phyloP scores from a whole-genome alignment of 2,797 vertebrate genomes.

The Mus caroli region DNA sequence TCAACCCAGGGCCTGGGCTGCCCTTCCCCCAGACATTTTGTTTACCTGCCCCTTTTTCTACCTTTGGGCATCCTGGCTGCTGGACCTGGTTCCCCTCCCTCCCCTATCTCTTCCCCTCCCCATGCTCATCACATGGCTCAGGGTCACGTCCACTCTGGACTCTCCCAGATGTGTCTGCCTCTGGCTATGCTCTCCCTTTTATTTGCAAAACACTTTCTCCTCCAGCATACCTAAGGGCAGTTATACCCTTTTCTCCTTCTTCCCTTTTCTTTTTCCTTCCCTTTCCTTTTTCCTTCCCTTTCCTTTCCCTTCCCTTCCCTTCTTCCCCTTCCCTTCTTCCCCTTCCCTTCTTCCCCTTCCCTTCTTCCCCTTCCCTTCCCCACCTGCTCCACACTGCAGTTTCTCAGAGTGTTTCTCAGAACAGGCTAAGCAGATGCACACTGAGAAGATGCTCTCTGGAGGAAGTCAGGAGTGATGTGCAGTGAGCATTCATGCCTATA shows the following conservation, averaged over 20 bases:
- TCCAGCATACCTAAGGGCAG: not conserved
- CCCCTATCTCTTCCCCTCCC: not conserved
- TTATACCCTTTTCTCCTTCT: not conserved
- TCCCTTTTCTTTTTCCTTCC: no score
- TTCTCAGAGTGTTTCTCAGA: conserved; percentile 20
- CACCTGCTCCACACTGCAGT: not conserved
- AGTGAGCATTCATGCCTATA: conserved; percentile 14
- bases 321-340: no score
- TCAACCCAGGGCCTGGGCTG: not conserved
- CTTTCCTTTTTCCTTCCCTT: rapidly evolving
- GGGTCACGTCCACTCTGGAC: not conserved
- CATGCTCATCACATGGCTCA: not conserved
- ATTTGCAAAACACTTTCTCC: not conserved
- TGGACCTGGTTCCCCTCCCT: not conserved
- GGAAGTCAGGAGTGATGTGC: conserved; percentile 5
- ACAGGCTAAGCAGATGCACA: not conserved
- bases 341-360: no score
- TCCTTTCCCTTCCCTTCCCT: no score
- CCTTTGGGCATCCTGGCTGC: not conserved
- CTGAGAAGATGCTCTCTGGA: not conserved
- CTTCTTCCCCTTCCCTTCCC: no score
- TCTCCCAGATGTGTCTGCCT: not conserved
- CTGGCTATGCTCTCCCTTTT: not conserved
- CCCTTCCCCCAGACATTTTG: not conserved
- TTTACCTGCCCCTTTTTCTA: not conserved